Conservation (phyloP, 2,113 vertebrate genomes). For the Siniperca chuatsi region DNA sequence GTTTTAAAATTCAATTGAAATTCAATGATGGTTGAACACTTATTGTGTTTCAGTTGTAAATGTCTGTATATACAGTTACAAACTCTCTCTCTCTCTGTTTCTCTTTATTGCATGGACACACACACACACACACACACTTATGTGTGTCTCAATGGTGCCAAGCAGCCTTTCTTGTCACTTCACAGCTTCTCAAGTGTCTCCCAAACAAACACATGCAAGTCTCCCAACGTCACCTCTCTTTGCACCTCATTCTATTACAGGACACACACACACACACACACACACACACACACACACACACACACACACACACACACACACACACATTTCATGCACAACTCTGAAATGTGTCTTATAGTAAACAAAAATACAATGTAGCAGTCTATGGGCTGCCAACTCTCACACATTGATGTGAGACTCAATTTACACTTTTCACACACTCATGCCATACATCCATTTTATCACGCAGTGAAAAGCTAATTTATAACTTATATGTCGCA, state of each 20-base stretch:
- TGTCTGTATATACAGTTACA: not conserved
- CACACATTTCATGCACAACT: not conserved
- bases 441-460: no score
- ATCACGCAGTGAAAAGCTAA: no score
- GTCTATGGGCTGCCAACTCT: not conserved
- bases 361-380: conserved; percentile 9
- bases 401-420: no score
- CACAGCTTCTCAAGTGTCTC: conserved; percentile 73
- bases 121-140: conserved; percentile 28
- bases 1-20: not conserved
- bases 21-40: not conserved
- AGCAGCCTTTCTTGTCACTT: conserved; percentile 69
- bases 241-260: conserved; percentile 44
- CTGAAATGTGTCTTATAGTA: not conserved
- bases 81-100: not conserved
- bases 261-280: conserved; percentile 15
- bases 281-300: conserved; percentile 26
- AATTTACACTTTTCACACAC: no score
- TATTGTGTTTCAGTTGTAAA: not conserved
- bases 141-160: conserved; percentile 42
- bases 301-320: conserved; percentile 14
- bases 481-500: no score
- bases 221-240: conserved; percentile 49
- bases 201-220: conserved; percentile 71
- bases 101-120: not conserved